phyloP scores from a whole-genome alignment of 2,888 invertebrate species.

The Polietes domitor region DNA sequence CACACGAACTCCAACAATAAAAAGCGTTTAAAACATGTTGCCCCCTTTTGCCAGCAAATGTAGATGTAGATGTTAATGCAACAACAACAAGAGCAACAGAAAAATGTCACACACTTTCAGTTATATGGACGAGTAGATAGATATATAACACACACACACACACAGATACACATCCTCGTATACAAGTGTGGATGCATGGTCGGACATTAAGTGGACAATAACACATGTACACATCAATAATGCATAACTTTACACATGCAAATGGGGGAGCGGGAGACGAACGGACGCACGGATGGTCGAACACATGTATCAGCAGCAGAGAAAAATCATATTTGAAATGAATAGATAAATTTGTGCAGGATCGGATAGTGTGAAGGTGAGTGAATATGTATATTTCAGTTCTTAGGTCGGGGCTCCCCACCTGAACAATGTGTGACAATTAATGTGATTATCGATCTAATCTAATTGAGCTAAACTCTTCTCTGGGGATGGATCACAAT shows the following conservation, averaged over 20 bases:
- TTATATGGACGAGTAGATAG: background rate
- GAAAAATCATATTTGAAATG: conserved; percentile 9
- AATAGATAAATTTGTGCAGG: conserved; percentile 12
- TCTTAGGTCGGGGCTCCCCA: background rate
- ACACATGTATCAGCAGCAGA: conserved; percentile 40
- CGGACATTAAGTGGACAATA: conserved; percentile 64
- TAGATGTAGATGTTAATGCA: no score
- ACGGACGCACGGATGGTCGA: conserved; percentile 10
- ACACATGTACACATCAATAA: conserved; percentile 66
- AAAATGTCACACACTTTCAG: conserved; percentile 42
- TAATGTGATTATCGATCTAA: no score
- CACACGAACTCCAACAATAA: background rate
- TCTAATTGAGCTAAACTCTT: no score
- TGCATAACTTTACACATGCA: conserved; percentile 51
- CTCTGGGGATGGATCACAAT: no score
- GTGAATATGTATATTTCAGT: background rate
- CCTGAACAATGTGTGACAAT: no score
- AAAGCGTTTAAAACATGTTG: conserved; percentile 54
- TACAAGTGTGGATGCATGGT: conserved; percentile 19
- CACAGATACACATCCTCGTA: conserved; percentile 9
- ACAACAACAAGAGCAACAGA: no score
- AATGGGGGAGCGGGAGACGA: conserved; percentile 1
- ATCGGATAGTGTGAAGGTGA: conserved; percentile 10
- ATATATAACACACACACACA: conserved; percentile 50
- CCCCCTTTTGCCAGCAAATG: conserved; percentile 18